phyloP scores from a whole-genome alignment of 1,140 invertebrate species.

The Polypedilum vanderplanki region DNA sequence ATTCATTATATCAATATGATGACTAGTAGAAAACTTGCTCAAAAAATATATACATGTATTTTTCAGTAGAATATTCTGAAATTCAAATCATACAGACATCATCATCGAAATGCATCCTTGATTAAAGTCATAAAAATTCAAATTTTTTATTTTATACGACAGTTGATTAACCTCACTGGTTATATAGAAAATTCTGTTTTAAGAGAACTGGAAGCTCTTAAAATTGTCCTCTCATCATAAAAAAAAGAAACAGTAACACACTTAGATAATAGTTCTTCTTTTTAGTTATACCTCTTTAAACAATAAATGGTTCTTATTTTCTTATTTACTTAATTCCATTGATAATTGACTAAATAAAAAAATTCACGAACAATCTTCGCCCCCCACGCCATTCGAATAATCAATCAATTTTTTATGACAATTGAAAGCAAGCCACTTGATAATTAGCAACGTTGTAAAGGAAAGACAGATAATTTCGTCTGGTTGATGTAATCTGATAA shows the following conservation, averaged over 20 bases:
- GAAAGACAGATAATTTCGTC: slow-evolving; percentile 22
- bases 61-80: too few relatives aligned
- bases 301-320: neutral
- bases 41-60: too few relatives aligned
- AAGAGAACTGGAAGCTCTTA: neutral
- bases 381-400: neutral
- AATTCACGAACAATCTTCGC: neutral
- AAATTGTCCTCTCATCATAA: neutral
- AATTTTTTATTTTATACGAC: too few relatives aligned
- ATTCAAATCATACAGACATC: too few relatives aligned
- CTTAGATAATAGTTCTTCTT: neutral
- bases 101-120: too few relatives aligned
- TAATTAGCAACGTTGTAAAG: neutral
- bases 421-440: slow-evolving; percentile 10
- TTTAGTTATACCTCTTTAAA: neutral
- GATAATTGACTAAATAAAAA: neutral
- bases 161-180: too few relatives aligned
- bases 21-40: too few relatives aligned
- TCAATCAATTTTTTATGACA: slow-evolving; percentile 21
- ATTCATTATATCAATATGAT: too few relatives aligned
- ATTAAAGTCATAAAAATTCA: too few relatives aligned
- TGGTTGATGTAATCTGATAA: neutral
- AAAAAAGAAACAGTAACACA: neutral
- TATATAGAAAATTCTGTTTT: neutral
- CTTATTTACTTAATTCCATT: neutral